Evolutionary conservation across 2,888 invertebrate species (phyloP).

Genomic region (Stegana nigrithorax): DNA sequence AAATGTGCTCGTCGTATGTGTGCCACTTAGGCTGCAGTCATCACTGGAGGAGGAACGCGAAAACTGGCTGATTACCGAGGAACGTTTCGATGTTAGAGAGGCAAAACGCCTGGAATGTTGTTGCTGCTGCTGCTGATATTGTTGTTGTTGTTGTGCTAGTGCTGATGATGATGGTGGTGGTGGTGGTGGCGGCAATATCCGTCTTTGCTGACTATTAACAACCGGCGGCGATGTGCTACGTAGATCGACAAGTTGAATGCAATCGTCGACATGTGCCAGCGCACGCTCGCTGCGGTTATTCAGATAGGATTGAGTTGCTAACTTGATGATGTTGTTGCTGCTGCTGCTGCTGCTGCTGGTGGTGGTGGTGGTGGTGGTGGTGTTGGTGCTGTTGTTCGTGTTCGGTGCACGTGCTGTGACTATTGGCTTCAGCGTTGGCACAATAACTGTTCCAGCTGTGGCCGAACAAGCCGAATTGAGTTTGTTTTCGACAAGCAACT

Average conservation of each 20-base stretch:
- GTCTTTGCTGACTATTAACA: too few species aligned
- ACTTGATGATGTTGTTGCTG: too few species aligned
- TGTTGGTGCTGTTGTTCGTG: too few species aligned
- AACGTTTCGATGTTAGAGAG: conserved; percentile 16
- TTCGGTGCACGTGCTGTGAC: conserved; percentile 24
- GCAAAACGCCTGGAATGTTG: conserved; percentile 16
- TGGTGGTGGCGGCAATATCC: conserved; percentile 22
- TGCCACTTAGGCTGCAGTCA: conserved; percentile 40
- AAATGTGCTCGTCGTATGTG: conserved; percentile 46
- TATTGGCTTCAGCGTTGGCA: too few species aligned
- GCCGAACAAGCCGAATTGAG: conserved; percentile 54
- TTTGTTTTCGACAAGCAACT: conserved; percentile 58
- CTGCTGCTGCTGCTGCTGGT: conserved; percentile 13
- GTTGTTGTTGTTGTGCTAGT: not conserved
- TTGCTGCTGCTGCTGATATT: conserved; percentile 26
- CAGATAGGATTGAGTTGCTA: not conserved
- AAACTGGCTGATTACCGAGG: conserved; percentile 24
- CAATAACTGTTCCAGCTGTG: conserved; percentile 8
- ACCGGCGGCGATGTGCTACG: conserved; percentile 18
- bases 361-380: conserved; percentile 30
- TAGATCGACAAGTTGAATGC: conserved; percentile 50
- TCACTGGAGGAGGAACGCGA: conserved; percentile 48
- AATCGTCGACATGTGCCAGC: conserved; percentile 24
- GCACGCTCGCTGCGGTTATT: not conserved
- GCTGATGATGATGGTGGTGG: conserved; percentile 12